These are phyloP conservation scores for Micropoecilia bifurca DNA, from an alignment of 2,797 vertebrate species.

Conservation along the genomic window DNA sequence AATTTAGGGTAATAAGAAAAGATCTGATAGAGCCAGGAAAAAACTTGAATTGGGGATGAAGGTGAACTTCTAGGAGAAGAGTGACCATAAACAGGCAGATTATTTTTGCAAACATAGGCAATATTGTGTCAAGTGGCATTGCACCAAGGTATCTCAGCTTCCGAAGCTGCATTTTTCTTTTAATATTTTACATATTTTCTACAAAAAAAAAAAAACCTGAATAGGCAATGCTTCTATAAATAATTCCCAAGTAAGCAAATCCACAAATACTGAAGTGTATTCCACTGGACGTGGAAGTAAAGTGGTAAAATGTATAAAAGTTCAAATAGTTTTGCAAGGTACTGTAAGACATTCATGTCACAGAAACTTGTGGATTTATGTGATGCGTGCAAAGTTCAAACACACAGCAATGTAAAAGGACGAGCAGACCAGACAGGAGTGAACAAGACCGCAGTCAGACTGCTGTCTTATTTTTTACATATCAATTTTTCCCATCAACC, in stretches of 20 bases:
- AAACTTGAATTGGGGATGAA: not conserved
- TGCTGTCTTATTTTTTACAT: constrained; percentile 10
- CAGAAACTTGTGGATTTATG: constrained; percentile 32
- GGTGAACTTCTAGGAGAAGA: not conserved
- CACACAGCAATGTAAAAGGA: constrained; percentile 27
- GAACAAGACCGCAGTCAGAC: constrained; percentile 28
- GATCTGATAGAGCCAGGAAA: not conserved
- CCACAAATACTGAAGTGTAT: not conserved
- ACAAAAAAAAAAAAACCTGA: not conserved
- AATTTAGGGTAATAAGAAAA: not conserved
- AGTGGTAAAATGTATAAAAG: not conserved
- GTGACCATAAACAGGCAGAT: not conserved
- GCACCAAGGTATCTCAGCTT: not conserved
- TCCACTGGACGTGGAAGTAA: not conserved
- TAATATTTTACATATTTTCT: not conserved
- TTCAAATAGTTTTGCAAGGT: not conserved
- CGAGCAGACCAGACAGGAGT: constrained; percentile 26
- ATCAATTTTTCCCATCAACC: constrained; percentile 8
- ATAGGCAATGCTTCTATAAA: not conserved
- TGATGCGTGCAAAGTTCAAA: constrained; percentile 20
- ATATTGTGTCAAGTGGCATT: not conserved
- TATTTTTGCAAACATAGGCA: not conserved
- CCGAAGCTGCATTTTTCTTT: not conserved
- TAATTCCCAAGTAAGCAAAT: not conserved
- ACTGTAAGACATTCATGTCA: constrained; percentile 13